Conservation (phyloP, 1,140 invertebrate species). For the Eulimnadia texana region DNA sequence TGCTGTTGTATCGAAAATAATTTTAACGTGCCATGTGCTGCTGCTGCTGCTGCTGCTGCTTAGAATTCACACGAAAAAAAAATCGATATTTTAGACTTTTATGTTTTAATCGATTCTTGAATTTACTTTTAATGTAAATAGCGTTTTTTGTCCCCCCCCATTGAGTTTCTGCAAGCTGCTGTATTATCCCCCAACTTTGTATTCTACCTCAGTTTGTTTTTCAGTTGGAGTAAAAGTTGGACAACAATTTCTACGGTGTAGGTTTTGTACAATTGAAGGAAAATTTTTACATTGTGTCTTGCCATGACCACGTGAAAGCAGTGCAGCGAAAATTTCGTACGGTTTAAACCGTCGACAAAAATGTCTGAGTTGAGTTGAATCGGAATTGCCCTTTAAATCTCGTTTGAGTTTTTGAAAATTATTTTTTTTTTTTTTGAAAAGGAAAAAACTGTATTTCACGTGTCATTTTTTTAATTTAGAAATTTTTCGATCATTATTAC, state of each 20-base stretch:
- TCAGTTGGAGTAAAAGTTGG: background rate
- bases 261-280: background rate
- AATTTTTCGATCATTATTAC: too few species aligned
- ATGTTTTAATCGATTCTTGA: too few species aligned
- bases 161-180: background rate
- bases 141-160: background rate
- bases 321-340: background rate
- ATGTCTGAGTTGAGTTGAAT: too few species aligned
- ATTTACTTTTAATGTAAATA: too few species aligned
- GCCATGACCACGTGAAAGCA: background rate
- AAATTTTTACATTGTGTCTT: background rate
- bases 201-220: slow-evolving; percentile 11
- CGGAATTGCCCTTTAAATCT: too few species aligned
- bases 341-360: too few species aligned
- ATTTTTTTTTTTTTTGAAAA: too few species aligned
- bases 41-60: background rate
- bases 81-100: too few species aligned
- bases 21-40: background rate
- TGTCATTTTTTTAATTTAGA: too few species aligned
- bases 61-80: too few species aligned
- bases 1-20: background rate
- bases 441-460: too few species aligned
- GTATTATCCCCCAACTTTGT: background rate
- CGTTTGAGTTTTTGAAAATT: too few species aligned
- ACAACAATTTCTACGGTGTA: background rate